phyloP scores from a whole-genome alignment of 2,888 invertebrate species.

The Stegophylla sp. region DNA sequence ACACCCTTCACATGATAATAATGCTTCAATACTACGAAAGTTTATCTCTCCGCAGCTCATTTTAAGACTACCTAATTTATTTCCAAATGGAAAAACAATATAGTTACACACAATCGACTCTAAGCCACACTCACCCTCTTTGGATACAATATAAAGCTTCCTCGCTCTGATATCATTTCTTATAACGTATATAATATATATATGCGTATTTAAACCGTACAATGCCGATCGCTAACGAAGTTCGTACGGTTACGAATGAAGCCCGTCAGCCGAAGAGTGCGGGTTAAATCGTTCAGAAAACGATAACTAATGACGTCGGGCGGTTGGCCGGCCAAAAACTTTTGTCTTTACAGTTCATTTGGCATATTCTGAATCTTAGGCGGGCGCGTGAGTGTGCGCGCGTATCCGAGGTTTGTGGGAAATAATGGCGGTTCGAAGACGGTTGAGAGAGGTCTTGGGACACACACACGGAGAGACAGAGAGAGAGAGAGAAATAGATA shows the following conservation, averaged over 20 bases:
- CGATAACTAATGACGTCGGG: conserved; percentile 40
- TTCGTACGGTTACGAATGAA: conserved; percentile 29
- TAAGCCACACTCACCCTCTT: background rate
- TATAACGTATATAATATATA: background rate
- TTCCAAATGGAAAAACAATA: background rate
- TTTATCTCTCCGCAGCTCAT: background rate
- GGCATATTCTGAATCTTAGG: conserved; percentile 12
- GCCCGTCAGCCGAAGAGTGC: conserved; percentile 27
- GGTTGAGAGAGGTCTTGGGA: too few relatives aligned
- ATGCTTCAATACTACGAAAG: too few relatives aligned
- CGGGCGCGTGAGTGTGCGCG: background rate
- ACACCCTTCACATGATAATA: too few relatives aligned
- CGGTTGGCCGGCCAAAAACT: conserved; percentile 19
- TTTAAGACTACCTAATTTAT: background rate
- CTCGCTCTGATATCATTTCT: background rate
- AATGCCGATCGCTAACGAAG: conserved; percentile 1
- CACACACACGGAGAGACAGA: too few relatives aligned
- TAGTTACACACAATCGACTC: background rate
- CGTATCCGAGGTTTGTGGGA: background rate
- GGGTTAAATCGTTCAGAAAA: conserved; percentile 57
- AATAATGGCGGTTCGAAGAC: background rate
- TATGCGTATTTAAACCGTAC: background rate
- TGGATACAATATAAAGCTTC: background rate
- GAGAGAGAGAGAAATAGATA: background rate
- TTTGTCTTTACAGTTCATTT: conserved; percentile 58